Conservation (phyloP, 2,888 invertebrate genomes). For the Heteromurus nitidus region DNA sequence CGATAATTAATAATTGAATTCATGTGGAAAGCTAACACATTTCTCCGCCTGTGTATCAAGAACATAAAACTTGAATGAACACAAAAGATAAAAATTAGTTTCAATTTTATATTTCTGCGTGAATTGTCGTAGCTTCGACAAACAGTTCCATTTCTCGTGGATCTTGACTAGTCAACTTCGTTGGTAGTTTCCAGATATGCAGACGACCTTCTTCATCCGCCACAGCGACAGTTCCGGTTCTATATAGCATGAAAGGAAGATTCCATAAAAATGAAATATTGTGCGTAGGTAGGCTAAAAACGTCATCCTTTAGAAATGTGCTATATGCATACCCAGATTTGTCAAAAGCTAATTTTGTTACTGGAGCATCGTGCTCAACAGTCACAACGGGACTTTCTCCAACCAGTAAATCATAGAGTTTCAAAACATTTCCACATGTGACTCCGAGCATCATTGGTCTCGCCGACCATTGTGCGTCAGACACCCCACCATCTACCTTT, state of each 20-base stretch:
- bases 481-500: slow-evolving; percentile 21
- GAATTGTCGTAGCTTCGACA: slow-evolving; percentile 22
- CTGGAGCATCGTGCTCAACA: slow-evolving; percentile 48
- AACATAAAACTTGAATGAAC: not conserved
- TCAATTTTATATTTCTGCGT: not conserved
- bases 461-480: slow-evolving; percentile 70
- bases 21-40: not conserved
- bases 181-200: slow-evolving; percentile 71
- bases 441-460: slow-evolving; percentile 70
- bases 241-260: not conserved
- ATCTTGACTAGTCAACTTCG: slow-evolving; percentile 46
- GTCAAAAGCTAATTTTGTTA: slow-evolving; percentile 61
- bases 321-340: slow-evolving; percentile 56
- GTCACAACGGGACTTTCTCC: slow-evolving; percentile 39
- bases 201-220: slow-evolving; percentile 63
- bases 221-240: slow-evolving; percentile 58
- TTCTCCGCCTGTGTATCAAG: not conserved
- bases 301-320: too few relatives aligned
- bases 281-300: too few relatives aligned
- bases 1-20: not conserved
- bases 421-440: slow-evolving; percentile 43
- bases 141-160: slow-evolving; percentile 60
- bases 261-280: not conserved
- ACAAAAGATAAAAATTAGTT: too few relatives aligned
- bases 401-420: slow-evolving; percentile 65